Evolutionary conservation across 2,888 invertebrate species (phyloP).

Genomic region (Prosopocoilus inquinatus): DNA sequence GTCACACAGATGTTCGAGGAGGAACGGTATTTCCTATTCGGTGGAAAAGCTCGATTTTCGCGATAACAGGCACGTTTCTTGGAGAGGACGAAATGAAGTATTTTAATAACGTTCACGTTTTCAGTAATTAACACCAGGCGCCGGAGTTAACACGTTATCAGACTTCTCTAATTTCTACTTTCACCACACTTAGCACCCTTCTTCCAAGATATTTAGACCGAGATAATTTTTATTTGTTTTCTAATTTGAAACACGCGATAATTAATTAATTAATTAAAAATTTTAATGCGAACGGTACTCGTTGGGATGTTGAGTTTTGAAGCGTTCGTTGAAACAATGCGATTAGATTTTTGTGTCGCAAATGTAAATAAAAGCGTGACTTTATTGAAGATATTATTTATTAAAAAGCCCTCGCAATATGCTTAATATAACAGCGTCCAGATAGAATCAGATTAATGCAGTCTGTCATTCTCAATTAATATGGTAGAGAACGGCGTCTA

Average conservation of each 20-base stretch:
- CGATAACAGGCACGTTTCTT: constrained; percentile 19
- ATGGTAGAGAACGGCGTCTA: constrained; percentile 43
- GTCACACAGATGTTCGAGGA: background rate
- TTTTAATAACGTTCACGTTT: constrained; percentile 42
- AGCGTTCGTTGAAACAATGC: too few relatives aligned
- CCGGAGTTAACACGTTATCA: constrained; percentile 38
- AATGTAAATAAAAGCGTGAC: too few relatives aligned
- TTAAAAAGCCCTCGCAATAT: constrained; percentile 4
- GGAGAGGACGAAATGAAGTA: constrained; percentile 34
- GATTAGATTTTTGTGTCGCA: too few relatives aligned
- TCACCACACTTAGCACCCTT: constrained; percentile 20
- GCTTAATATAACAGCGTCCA: constrained; percentile 16
- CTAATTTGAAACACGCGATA: too few relatives aligned
- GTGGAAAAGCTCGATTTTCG: background rate
- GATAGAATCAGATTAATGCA: constrained; percentile 47
- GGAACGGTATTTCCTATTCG: too few relatives aligned
- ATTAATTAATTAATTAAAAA: too few relatives aligned
- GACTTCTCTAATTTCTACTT: constrained; percentile 41
- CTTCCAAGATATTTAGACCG: constrained; percentile 1
- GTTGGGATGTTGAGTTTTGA: too few relatives aligned
- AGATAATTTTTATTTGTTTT: too few relatives aligned
- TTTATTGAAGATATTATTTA: too few relatives aligned
- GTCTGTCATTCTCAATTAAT: constrained; percentile 51
- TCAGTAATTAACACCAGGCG: constrained; percentile 43
- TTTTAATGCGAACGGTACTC: too few relatives aligned